Evolutionary conservation across 2,888 invertebrate genomes (phyloP).

Genomic region (Pristionchus japonicus): DNA sequence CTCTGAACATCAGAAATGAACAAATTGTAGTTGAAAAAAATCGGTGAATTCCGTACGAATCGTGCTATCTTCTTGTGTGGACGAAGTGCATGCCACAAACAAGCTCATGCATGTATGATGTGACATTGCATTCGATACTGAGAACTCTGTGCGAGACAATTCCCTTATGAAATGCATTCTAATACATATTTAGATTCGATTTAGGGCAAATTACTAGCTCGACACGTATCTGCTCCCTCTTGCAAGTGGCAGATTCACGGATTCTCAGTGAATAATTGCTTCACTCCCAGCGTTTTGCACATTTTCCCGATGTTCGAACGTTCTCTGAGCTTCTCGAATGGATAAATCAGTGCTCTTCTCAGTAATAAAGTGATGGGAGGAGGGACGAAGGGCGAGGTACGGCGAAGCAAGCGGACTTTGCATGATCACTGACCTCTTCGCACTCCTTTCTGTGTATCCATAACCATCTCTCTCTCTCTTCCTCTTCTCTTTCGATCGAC

Average conservation of each 20-base stretch:
- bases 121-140: neutral
- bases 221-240: neutral
- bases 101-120: neutral
- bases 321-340: too few relatives aligned
- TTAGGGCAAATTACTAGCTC: neutral
- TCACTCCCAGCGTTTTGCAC: too few relatives aligned
- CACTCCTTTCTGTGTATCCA: neutral
- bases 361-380: too few relatives aligned
- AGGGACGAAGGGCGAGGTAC: neutral
- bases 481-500: constrained; percentile 13
- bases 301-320: too few relatives aligned
- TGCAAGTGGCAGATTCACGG: neutral
- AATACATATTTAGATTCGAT: neutral
- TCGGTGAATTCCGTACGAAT: too few relatives aligned
- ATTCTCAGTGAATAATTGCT: neutral
- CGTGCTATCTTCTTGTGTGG: too few relatives aligned
- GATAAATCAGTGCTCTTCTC: too few relatives aligned
- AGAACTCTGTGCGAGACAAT: neutral
- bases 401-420: neutral
- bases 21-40: too few relatives aligned
- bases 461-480: neutral
- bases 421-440: neutral
- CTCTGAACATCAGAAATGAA: too few relatives aligned
- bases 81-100: too few relatives aligned
- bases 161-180: neutral